phyloP scores from a whole-genome alignment of 2,797 vertebrate genomes.

The Margarornis squamiger region DNA sequence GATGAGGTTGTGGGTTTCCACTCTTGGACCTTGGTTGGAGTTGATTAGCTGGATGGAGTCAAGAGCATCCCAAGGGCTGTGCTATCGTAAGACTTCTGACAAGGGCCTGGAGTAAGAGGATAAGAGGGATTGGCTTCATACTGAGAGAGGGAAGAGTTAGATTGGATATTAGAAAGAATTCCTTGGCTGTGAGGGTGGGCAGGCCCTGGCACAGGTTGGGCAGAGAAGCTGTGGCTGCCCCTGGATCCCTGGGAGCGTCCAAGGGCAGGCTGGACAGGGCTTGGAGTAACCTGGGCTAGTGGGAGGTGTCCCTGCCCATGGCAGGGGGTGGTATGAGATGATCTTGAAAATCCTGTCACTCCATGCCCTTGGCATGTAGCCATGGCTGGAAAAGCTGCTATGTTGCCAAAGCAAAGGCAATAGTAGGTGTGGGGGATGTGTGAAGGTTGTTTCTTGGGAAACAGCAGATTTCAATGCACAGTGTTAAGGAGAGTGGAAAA shows the following conservation, averaged over 20 bases:
- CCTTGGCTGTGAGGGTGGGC: fast-evolving
- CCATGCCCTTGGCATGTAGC: neutral
- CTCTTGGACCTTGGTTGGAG: neutral
- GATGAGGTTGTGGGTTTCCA: neutral
- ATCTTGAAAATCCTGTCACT: neutral
- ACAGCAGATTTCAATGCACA: neutral
- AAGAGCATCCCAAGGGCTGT: neutral
- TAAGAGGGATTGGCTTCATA: neutral
- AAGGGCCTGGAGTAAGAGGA: neutral
- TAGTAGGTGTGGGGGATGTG: neutral
- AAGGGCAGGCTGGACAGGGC: fast-evolving
- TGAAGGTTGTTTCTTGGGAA: neutral
- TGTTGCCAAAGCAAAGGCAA: neutral
- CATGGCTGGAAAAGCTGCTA: neutral
- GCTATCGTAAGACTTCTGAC: fast-evolving
- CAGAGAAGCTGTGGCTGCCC: neutral
- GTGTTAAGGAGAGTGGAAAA: neutral
- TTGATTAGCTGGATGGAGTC: neutral
- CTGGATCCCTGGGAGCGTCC: neutral
- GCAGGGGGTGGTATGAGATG: no score
- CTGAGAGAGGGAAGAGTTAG: neutral
- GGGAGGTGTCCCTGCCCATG: neutral
- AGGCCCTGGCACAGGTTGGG: neutral
- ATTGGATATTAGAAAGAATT: neutral
- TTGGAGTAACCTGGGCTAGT: fast-evolving